These are phyloP conservation scores for Chrysochloris asiatica DNA, from an alignment of 2,113 vertebrate species.

Conservation along the genomic window DNA sequence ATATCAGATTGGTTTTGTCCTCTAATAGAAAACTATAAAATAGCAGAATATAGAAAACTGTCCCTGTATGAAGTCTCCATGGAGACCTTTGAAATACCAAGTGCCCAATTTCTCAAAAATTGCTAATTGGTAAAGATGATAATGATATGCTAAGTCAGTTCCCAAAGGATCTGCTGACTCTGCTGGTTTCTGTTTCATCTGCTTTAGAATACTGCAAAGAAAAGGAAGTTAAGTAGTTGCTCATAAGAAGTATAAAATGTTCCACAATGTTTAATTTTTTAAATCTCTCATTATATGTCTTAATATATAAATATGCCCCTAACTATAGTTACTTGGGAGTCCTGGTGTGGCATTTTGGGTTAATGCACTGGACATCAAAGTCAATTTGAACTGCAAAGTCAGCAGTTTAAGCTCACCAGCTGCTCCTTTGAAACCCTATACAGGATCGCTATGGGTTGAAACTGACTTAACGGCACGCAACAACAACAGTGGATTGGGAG, in stretches of 20 bases:
- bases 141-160: constrained; percentile 45
- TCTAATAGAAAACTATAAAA: constrained; percentile 14
- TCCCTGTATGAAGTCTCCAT: not conserved
- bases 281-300: constrained; percentile 27
- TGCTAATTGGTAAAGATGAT: constrained; percentile 45
- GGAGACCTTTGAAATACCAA: constrained; percentile 2
- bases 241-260: not conserved
- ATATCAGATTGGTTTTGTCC: not conserved
- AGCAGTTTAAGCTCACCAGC: too few relatives aligned
- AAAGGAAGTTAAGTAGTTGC: not conserved
- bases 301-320: not conserved
- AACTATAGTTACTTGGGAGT: too few relatives aligned
- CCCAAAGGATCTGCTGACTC: constrained; percentile 13
- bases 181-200: constrained; percentile 35
- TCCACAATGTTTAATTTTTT: not conserved
- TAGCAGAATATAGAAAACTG: not conserved
- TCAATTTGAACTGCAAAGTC: too few relatives aligned
- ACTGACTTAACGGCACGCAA: too few relatives aligned
- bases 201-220: constrained; percentile 15
- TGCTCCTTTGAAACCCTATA: too few relatives aligned
- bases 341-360: too few relatives aligned
- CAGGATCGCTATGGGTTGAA: too few relatives aligned
- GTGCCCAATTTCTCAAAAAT: constrained; percentile 29
- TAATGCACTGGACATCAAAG: too few relatives aligned
- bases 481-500: too few relatives aligned